These are phyloP conservation scores for Bos indicus DNA, from an alignment of 2,113 vertebrate species.

Conservation along the genomic window DNA sequence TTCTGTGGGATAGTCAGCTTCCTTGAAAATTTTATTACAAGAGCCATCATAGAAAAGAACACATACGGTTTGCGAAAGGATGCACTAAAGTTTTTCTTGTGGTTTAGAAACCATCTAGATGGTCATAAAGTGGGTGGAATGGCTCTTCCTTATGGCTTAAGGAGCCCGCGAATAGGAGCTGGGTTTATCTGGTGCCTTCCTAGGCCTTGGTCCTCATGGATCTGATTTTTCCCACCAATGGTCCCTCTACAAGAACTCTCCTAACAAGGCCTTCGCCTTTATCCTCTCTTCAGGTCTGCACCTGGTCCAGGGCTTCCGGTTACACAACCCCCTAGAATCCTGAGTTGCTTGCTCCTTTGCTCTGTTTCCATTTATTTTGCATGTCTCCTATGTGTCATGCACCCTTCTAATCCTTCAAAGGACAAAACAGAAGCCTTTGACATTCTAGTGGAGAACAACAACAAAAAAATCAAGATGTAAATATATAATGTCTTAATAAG, in stretches of 20 bases:
- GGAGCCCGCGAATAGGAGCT: fast-evolving
- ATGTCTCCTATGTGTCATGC: not conserved
- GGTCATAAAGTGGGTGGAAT: not conserved
- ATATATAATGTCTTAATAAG: not conserved
- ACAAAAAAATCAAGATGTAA: not conserved
- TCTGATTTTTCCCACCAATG: not conserved
- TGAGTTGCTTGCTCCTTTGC: not conserved
- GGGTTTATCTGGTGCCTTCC: not conserved
- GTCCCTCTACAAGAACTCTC: not conserved
- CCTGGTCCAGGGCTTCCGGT: no score
- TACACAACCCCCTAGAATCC: not conserved
- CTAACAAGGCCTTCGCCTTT: not conserved
- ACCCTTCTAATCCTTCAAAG: not conserved
- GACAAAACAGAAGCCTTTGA: not conserved
- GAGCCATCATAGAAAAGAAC: not conserved
- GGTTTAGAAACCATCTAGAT: not conserved
- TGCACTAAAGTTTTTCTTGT: not conserved
- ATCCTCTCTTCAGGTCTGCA: no score
- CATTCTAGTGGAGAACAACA: not conserved
- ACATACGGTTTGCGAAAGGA: not conserved
- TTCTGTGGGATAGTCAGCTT: not conserved
- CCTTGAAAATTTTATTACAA: not conserved
- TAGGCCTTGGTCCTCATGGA: fast-evolving
- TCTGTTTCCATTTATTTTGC: not conserved
- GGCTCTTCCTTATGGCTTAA: not conserved